Evolutionary conservation across 2,888 invertebrate genomes (phyloP).

Genomic region (Caenorhabditis becei): DNA sequence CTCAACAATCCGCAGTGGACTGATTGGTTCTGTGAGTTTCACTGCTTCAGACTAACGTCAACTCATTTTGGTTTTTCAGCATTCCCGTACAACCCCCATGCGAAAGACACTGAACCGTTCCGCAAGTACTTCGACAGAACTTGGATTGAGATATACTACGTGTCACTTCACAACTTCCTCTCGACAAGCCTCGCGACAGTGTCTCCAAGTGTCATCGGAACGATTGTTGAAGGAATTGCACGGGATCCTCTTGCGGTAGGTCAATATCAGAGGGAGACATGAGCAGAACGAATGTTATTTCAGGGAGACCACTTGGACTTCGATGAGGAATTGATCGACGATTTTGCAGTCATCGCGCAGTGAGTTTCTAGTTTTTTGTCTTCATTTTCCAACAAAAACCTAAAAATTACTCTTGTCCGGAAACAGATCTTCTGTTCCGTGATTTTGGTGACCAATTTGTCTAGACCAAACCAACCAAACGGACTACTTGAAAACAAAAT

Average conservation of each 20-base stretch:
- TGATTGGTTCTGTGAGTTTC: slow-evolving; percentile 76
- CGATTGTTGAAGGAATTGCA: slow-evolving; percentile 64
- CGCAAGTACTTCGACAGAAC: slow-evolving; percentile 92
- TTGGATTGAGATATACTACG: slow-evolving; percentile 95
- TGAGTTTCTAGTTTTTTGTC: slow-evolving; percentile 54
- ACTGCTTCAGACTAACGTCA: background rate
- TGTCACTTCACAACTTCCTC: slow-evolving; percentile 93
- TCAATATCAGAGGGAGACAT: background rate
- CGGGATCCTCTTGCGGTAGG: slow-evolving; percentile 45
- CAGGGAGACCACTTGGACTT: slow-evolving; percentile 44
- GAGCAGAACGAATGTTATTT: background rate
- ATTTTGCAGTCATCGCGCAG: slow-evolving; percentile 79
- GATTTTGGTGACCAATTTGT: no score
- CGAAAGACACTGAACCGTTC: slow-evolving; percentile 92
- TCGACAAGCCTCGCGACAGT: slow-evolving; percentile 88
- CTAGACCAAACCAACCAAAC: no score
- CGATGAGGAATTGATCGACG: slow-evolving; percentile 75
- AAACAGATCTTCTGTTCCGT: no score
- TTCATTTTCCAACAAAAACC: no score
- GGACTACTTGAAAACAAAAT: no score
- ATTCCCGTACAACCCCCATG: slow-evolving; percentile 92
- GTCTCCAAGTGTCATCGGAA: slow-evolving; percentile 61
- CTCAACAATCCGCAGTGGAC: slow-evolving; percentile 75
- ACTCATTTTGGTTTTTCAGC: slow-evolving; percentile 84
- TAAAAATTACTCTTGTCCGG: no score